phyloP scores from a whole-genome alignment of 1,140 invertebrate species.

The Conopomorpha cramerella region DNA sequence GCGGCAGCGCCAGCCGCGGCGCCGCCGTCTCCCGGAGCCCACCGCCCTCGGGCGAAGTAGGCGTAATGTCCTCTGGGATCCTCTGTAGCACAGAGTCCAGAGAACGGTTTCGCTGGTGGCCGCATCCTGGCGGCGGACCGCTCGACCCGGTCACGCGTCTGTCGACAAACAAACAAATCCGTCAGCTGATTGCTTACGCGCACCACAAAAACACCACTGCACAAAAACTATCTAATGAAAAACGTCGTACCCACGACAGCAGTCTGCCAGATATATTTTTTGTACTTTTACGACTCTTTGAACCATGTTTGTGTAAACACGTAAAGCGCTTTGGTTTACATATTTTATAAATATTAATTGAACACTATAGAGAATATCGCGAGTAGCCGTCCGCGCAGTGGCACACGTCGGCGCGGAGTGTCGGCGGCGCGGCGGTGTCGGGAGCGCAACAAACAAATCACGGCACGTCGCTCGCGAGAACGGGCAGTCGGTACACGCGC shows the following conservation, averaged over 20 bases:
- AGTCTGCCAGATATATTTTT: too few relatives aligned
- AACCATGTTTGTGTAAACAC: not conserved
- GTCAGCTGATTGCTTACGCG: not conserved
- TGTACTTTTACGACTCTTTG: not conserved
- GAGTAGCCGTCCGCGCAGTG: not conserved
- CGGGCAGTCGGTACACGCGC: slow-evolving; percentile 5
- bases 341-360: not conserved
- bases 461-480: slow-evolving; percentile 12
- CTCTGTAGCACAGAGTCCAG: slow-evolving; percentile 84
- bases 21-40: slow-evolving; percentile 71
- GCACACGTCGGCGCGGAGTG: too few relatives aligned
- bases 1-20: slow-evolving; percentile 79
- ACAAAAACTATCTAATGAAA: not conserved
- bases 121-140: slow-evolving; percentile 51
- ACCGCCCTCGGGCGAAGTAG: slow-evolving; percentile 76
- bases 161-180: slow-evolving; percentile 21
- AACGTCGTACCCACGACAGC: too few relatives aligned
- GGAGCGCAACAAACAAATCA: not conserved
- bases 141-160: slow-evolving; percentile 45
- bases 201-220: not conserved
- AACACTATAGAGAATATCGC: not conserved
- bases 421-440: too few relatives aligned
- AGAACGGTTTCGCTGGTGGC: slow-evolving; percentile 86
- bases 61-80: slow-evolving; percentile 83
- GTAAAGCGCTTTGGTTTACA: not conserved